Evolutionary conservation across 2,888 invertebrate species (phyloP).

Genomic region (Stratiomys singularior): DNA sequence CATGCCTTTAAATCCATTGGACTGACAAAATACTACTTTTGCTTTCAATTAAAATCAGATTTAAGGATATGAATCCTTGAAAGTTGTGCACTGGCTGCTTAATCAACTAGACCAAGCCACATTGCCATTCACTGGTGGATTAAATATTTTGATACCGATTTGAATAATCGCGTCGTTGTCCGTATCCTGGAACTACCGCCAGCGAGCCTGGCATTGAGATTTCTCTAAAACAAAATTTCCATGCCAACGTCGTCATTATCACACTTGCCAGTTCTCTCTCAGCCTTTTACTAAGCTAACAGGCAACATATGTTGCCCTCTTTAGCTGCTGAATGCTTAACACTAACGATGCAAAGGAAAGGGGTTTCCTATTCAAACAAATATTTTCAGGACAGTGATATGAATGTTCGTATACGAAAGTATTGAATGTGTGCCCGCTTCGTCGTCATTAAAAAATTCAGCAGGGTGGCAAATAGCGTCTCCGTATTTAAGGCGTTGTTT

Average conservation of each 20-base stretch:
- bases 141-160: conserved; percentile 34
- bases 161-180: too few species aligned
- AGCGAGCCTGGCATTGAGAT: too few species aligned
- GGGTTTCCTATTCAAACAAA: conserved; percentile 7
- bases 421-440: neutral
- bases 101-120: neutral
- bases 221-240: too few species aligned
- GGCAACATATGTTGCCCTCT: neutral
- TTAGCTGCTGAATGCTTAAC: neutral
- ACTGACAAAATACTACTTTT: too few species aligned
- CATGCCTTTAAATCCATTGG: too few species aligned
- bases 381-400: neutral
- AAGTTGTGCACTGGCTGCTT: conserved; percentile 16
- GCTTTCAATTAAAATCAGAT: conserved; percentile 41
- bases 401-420: neutral
- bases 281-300: neutral
- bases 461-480: too few species aligned
- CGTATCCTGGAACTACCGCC: too few species aligned
- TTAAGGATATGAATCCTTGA: conserved; percentile 1
- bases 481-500: too few species aligned
- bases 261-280: neutral
- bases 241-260: too few species aligned
- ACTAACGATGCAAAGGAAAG: neutral
- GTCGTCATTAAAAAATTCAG: conserved; percentile 4
- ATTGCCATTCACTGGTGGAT: conserved; percentile 26